phyloP scores from a whole-genome alignment of 2,797 vertebrate genomes.

The Nasua narica region DNA sequence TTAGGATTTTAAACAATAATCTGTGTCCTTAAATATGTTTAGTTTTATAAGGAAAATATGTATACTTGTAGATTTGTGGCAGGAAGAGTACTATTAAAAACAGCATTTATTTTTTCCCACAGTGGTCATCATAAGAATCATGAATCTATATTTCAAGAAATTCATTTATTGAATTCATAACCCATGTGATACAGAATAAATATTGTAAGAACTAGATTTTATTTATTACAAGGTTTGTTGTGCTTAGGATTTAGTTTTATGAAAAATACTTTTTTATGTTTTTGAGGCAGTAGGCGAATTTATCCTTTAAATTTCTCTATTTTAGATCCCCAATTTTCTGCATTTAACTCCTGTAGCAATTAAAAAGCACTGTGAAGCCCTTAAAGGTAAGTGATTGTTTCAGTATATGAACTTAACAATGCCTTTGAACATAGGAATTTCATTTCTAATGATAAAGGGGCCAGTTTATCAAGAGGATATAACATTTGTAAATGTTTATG shows the following conservation, averaged over 20 bases:
- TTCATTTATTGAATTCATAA: background rate
- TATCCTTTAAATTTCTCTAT: conserved; percentile 67
- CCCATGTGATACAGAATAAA: background rate
- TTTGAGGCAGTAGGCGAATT: background rate
- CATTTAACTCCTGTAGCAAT: conserved; percentile 96
- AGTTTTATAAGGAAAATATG: background rate
- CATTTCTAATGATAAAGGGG: background rate
- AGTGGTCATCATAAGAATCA: background rate
- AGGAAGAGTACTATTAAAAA: background rate
- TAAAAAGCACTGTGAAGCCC: conserved; percentile 94
- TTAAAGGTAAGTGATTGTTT: conserved; percentile 88
- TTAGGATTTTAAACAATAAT: background rate
- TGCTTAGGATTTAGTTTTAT: background rate
- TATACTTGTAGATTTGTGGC: background rate
- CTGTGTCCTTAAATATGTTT: background rate
- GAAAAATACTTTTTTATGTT: conserved; percentile 37
- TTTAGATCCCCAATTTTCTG: conserved; percentile 97
- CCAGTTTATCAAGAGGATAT: background rate
- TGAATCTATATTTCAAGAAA: background rate
- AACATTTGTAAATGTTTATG: conserved; percentile 1
- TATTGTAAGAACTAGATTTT: background rate
- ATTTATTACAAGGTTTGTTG: background rate
- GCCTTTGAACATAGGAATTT: background rate
- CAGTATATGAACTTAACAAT: background rate
- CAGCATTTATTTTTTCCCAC: background rate